Percentiles rank a stretch among this genome's conserved stretches.
These are phyloP conservation scores for Barypeithes pellucidus DNA, from an alignment of 2,888 invertebrate species.

Conservation along the genomic window DNA sequence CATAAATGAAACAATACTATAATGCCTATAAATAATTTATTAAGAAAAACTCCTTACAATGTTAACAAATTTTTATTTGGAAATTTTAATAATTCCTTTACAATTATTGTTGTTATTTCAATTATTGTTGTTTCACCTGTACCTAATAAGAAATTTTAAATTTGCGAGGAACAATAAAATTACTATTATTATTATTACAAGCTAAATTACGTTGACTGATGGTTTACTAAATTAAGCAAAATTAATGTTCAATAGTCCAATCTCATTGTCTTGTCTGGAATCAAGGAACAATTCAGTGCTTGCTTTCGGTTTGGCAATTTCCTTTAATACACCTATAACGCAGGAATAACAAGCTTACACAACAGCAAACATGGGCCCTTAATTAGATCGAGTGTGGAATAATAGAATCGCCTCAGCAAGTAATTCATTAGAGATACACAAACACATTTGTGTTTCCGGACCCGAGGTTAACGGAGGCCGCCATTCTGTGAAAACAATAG, in stretches of 20 bases:
- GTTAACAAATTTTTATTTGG: no score
- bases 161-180: no score
- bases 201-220: neutral
- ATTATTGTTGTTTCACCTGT: no score
- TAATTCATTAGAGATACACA: constrained; percentile 54
- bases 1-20: no score
- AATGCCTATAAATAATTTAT: no score
- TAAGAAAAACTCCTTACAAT: no score
- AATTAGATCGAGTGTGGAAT: constrained; percentile 53
- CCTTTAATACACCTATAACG: constrained; percentile 44
- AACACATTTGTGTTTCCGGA: constrained; percentile 50
- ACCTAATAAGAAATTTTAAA: no score
- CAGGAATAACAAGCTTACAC: constrained; percentile 48
- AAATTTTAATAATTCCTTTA: no score
- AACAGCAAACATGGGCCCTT: constrained; percentile 49
- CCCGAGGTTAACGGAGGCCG: constrained; percentile 39
- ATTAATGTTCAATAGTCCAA: constrained; percentile 28
- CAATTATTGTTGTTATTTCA: no score
- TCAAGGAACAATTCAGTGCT: constrained; percentile 38
- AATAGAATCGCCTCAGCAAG: constrained; percentile 51
- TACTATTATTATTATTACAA: no score
- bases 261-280: constrained; percentile 36
- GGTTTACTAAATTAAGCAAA: constrained; percentile 4
- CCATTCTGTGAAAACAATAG: constrained; percentile 39
- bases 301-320: constrained; percentile 41